A percentile compares a stretch with the other conserved stretches of the same genome.
These are phyloP conservation scores for Odontomachus brunneus DNA, from an alignment of 1,140 invertebrate genomes.

Conservation along the genomic window DNA sequence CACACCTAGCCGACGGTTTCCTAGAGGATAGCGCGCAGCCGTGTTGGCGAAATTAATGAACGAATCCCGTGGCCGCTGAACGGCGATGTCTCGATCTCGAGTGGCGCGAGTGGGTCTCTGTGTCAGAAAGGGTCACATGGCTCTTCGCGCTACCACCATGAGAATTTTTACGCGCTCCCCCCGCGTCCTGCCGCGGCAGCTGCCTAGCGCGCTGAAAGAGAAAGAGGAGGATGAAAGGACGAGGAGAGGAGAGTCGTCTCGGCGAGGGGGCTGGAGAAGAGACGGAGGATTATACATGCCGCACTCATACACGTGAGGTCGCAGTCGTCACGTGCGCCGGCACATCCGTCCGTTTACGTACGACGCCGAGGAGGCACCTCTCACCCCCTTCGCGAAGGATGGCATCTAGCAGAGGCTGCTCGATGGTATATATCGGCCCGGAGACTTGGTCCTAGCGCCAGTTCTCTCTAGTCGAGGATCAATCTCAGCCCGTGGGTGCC, in stretches of 20 bases:
- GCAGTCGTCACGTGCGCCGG: slow-evolving; percentile 29
- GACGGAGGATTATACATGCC: slow-evolving; percentile 48
- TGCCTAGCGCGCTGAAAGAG: slow-evolving; percentile 28
- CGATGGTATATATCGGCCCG: slow-evolving; percentile 82
- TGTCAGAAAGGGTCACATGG: slow-evolving; percentile 84
- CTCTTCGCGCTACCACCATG: slow-evolving; percentile 65
- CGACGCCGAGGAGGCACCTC: slow-evolving; percentile 74
- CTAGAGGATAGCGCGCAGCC: neutral
- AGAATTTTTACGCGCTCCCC: slow-evolving; percentile 61
- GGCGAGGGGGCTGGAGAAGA: neutral
- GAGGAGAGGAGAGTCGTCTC: slow-evolving; percentile 12
- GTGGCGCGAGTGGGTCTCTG: slow-evolving; percentile 83
- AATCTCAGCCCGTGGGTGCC: slow-evolving; percentile 75
- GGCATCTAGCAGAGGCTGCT: slow-evolving; percentile 41
- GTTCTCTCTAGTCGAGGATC: slow-evolving; percentile 80
- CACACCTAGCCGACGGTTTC: neutral
- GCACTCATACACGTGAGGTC: slow-evolving; percentile 48
- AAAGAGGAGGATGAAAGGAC: slow-evolving; percentile 35
- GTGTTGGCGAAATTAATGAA: slow-evolving; percentile 63
- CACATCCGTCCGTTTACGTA: slow-evolving; percentile 30
- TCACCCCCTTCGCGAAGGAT: slow-evolving; percentile 77
- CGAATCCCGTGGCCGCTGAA: slow-evolving; percentile 35
- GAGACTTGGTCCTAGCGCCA: slow-evolving; percentile 78
- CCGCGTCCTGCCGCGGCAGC: slow-evolving; percentile 12
- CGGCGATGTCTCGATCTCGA: slow-evolving; percentile 58